These are phyloP conservation scores for Papilio polyxenes DNA, from an alignment of 1,140 invertebrate species.

Conservation along the genomic window DNA sequence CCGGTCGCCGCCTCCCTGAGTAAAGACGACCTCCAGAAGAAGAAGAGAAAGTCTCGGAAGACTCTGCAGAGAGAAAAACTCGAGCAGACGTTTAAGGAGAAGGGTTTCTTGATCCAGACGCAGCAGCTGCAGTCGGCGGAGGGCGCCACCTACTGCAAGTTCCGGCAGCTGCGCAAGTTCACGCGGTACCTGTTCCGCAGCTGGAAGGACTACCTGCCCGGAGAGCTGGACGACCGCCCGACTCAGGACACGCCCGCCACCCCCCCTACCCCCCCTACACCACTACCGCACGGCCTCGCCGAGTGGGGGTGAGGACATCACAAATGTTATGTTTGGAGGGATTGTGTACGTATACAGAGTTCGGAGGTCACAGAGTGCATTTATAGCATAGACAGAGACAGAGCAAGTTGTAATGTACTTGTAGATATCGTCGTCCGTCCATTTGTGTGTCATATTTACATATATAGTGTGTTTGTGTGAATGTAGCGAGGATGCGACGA, in stretches of 20 bases:
- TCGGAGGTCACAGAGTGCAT: constrained; percentile 53
- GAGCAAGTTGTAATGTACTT: constrained; percentile 54
- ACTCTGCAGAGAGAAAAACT: constrained; percentile 92
- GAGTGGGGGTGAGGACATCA: constrained; percentile 59
- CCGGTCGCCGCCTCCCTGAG: constrained; percentile 29
- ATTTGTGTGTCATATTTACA: constrained; percentile 24
- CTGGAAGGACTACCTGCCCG: constrained; percentile 96
- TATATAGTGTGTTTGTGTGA: background rate
- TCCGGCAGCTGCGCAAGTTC: constrained; percentile 93
- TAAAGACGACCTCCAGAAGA: constrained; percentile 78
- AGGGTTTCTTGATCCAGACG: constrained; percentile 95
- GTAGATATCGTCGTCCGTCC: constrained; percentile 46
- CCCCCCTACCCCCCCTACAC: constrained; percentile 9
- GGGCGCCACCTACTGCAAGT: constrained; percentile 96
- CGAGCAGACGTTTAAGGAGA: constrained; percentile 95
- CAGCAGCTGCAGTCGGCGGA: constrained; percentile 95
- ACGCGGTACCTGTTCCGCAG: constrained; percentile 94
- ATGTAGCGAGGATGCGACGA: background rate
- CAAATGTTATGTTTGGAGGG: too few relatives aligned
- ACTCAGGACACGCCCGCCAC: constrained; percentile 32
- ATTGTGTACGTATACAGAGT: background rate
- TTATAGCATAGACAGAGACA: constrained; percentile 57
- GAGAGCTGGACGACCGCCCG: constrained; percentile 81
- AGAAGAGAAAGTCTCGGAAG: constrained; percentile 89
- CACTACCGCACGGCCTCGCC: constrained; percentile 34